Evolutionary conservation across 1,140 invertebrate species (phyloP), one percentile per base, ranked within the genome.

Genomic region (Drosophila fuyamai): DNA sequence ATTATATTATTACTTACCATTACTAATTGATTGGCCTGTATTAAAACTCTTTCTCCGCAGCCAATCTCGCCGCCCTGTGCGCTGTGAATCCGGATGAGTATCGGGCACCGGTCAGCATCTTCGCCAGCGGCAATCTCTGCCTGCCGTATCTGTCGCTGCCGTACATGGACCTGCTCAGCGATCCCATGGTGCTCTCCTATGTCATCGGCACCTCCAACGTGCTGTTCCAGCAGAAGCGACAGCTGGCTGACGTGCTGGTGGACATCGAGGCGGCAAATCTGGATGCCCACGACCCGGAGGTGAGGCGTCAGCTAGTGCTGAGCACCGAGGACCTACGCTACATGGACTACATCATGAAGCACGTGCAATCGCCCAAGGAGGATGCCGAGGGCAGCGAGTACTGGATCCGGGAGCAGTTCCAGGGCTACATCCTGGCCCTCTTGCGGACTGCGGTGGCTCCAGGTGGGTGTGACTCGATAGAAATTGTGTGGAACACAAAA

Each of bases 131-230:
- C 41, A 97, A 97, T 90, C 94, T 99, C 8, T 99, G 98, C 92
- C 95, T 99, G 92, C 98, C 99, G 36, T 99, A 99, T 93, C 94
- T 99, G 54, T 99, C 98, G 5, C 93, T 99, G 46, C 97, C 98
- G 76, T 99, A 98, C 92, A 95, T 99, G 93, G 98, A 99, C 94
- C 93, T 99, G 46, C 93, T 99, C 29, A 95, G 95, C 60, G 97
- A 99, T 93, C 94, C 96, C 2, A 97, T 97, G 85, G 96, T 99
- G 7, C 94, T 97, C 72, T 97, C 98, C 50, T 99, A 98, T 93
- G 93, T 99, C 40, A 97, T 99, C 71, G 99, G 99, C 51, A 98
- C 98, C 8, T 99, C 98, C 40, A 99, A 99, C 94, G 96, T 99
- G 14, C 93, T 99, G 7, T 99, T 99, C 90, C 98, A 98, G 92